phyloP scores from a whole-genome alignment of 2,113 vertebrate genomes.

The Archilochus colubris region DNA sequence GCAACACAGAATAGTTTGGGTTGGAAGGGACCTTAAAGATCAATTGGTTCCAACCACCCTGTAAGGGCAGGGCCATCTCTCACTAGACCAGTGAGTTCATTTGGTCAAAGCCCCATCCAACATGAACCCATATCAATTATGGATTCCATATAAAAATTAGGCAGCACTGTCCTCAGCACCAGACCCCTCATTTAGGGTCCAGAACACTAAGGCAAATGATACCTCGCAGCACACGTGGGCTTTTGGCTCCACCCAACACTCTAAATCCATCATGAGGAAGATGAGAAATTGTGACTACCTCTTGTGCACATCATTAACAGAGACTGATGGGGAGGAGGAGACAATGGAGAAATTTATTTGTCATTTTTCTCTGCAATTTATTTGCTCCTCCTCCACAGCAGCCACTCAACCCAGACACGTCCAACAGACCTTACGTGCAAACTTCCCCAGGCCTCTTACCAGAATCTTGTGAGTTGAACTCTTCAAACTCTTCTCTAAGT shows the following conservation, averaged over 20 bases:
- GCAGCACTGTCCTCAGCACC: fast-evolving
- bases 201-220: neutral
- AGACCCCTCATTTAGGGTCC: neutral
- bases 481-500: neutral
- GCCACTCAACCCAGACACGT: neutral
- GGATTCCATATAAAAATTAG: too few relatives aligned
- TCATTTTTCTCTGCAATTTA: neutral
- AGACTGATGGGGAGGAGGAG: neutral
- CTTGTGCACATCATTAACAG: neutral
- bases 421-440: neutral
- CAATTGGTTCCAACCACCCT: too few relatives aligned
- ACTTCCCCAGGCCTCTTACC: neutral
- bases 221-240: fast-evolving
- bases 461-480: neutral
- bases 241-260: fast-evolving
- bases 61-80: too few relatives aligned
- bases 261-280: neutral
- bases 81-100: too few relatives aligned
- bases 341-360: neutral
- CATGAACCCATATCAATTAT: neutral
- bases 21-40: too few relatives aligned
- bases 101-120: neutral
- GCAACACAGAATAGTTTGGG: too few relatives aligned
- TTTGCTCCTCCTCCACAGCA: neutral
- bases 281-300: neutral